Base-by-base conservation (phyloP, 2,113 vertebrate species). In the Picathartes gymnocephalus region DNA sequence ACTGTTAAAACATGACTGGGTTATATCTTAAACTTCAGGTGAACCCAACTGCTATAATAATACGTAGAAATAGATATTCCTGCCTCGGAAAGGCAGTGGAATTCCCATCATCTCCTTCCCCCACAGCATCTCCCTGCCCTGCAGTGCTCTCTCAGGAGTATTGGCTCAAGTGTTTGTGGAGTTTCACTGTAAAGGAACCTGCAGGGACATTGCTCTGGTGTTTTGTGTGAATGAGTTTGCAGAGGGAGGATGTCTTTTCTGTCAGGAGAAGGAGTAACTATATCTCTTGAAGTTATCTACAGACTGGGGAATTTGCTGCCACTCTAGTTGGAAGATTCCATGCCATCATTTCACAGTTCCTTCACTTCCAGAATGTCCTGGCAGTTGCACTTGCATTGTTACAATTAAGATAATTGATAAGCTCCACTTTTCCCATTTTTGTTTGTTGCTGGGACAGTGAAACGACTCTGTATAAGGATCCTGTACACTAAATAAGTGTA, bases 81-180 rank as follows among this genome's bases (percentile, higher is more conserved):
- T 86, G 81, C 44, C 5, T 37, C 17, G 44, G 40, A 56, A 74
- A 20, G n/a, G 85, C 79, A 53, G 35, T 90, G 92, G 88, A 93
- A 90, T 94, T 95, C 50, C 87, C 81, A 65, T 82, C 40, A 78
- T 37, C 60, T 93, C 88, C 62, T 81, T 70, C 81, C 73, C 66
- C 37, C n/a, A 2, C 73, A 71, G 77, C 69, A 64, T 64, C 87
- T 68, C 78, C 65, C 42, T 27, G 56, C 33, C 60, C 77, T 56
- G 81, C 73, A 44, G 1, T 2, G 37, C 37, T 94, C 61, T 68
- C 92, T 72, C n/a, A 4, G 66, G 90, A 64, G 37, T 2, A 40
- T 6, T 93, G 90, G 79, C 9, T 0, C 57, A 84, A 93, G 78
- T 44, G 93, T 89, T 78, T 11, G 65, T 56, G 70, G 95, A 90